A percentile compares a stretch with the other conserved stretches of the same genome.
These are phyloP conservation scores for Pherbina coryleti DNA, from an alignment of 2,888 invertebrate genomes.

Conservation along the genomic window DNA sequence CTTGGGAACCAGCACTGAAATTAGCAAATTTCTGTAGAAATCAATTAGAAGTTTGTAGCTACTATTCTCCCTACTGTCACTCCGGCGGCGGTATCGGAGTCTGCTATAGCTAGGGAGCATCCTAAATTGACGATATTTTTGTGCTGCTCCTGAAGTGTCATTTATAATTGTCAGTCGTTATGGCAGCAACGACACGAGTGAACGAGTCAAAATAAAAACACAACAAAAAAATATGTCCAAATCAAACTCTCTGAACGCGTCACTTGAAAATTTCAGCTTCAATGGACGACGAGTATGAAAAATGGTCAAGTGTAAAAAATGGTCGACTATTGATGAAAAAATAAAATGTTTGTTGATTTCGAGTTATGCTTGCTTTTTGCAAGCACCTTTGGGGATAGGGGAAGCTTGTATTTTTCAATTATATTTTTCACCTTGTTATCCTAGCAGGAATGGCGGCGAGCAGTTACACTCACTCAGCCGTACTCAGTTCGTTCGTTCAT, in stretches of 20 bases:
- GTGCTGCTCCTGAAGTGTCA: conserved; percentile 24
- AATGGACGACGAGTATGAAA: background rate
- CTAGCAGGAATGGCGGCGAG: background rate
- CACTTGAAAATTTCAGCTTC: background rate
- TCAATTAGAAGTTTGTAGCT: conserved; percentile 20
- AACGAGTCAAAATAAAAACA: background rate
- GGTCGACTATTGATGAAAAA: too few species aligned
- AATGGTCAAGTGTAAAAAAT: background rate
- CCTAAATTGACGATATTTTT: conserved; percentile 17
- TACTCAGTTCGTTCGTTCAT: background rate
- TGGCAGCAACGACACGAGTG: conserved; percentile 4
- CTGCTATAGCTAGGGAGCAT: background rate
- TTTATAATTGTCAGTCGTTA: conserved; percentile 37
- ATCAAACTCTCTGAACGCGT: conserved; percentile 5
- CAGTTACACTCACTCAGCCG: background rate
- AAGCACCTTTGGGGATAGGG: background rate
- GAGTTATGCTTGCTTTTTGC: too few species aligned
- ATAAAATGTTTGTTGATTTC: too few species aligned
- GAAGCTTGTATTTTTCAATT: conserved; percentile 20
- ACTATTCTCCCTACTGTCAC: background rate
- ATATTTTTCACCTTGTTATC: conserved; percentile 17
- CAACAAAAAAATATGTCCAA: background rate
- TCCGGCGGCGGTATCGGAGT: background rate
- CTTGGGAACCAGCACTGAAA: conserved; percentile 5
- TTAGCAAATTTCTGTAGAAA: conserved; percentile 21